These are phyloP conservation scores for Hycleus phaleratus DNA, from an alignment of 1,140 invertebrate genomes.

Conservation along the genomic window DNA sequence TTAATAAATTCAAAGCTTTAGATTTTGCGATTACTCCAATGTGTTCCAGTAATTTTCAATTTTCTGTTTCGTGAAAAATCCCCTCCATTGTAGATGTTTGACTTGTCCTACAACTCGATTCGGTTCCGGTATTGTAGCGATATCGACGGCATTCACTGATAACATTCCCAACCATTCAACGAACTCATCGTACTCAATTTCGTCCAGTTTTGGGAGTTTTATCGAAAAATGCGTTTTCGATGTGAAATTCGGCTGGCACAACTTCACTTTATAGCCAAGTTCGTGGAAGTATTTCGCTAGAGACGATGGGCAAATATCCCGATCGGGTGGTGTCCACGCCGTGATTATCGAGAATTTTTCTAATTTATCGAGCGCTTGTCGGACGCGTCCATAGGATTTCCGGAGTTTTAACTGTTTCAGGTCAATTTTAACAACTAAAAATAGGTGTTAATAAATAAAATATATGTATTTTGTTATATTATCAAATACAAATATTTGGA, in stretches of 20 bases:
- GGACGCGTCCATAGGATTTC: conserved; percentile 42
- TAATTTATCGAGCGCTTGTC: conserved; percentile 40
- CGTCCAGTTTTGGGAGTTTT: conserved; percentile 38
- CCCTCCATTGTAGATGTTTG: conserved; percentile 43
- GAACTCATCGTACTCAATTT: conserved; percentile 35
- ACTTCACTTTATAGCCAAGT: conserved; percentile 40
- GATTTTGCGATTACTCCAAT: background rate
- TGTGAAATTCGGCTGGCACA: conserved; percentile 40
- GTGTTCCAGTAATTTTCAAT: background rate
- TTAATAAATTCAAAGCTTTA: background rate
- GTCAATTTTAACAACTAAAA: conserved; percentile 48
- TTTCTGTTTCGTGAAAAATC: conserved; percentile 42
- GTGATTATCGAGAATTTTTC: conserved; percentile 44
- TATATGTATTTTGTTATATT: background rate
- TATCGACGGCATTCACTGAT: conserved; percentile 40
- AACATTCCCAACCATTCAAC: conserved; percentile 51
- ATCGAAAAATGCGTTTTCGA: conserved; percentile 36
- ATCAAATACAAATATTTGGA: conserved; percentile 44
- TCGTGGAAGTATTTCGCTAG: conserved; percentile 50
- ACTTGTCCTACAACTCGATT: conserved; percentile 35
- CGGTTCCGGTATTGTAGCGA: conserved; percentile 34
- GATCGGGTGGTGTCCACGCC: conserved; percentile 48
- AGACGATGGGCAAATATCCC: conserved; percentile 51
- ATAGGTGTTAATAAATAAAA: background rate
- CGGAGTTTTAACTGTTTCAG: conserved; percentile 44